A percentile compares a stretch with the other conserved stretches of the same genome.
Evolutionary conservation across 23 tunicate species (phyloP).

Genomic region (Pegea sp.): DNA sequence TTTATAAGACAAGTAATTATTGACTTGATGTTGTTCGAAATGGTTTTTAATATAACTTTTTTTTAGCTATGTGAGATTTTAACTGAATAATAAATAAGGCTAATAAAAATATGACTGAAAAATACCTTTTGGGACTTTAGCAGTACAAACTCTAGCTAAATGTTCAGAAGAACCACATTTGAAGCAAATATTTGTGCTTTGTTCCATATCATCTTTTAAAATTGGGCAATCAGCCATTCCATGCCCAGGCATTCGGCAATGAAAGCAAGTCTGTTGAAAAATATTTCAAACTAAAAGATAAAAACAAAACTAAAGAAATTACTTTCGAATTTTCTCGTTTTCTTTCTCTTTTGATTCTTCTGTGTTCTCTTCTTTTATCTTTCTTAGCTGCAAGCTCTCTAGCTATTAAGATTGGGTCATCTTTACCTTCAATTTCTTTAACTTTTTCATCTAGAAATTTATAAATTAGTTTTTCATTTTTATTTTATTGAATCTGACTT

Average conservation of each 20-base stretch:
- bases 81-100: neutral
- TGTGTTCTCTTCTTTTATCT: conserved; percentile 55
- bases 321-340: conserved; percentile 35
- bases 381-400: conserved; percentile 21
- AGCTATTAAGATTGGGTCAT: conserved; percentile 2
- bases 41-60: too few species aligned
- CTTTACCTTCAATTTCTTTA: neutral
- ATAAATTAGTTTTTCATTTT: neutral
- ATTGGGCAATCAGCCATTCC: conserved; percentile 95
- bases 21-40: too few species aligned
- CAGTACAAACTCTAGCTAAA: conserved; percentile 36
- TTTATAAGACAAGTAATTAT: neutral
- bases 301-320: neutral
- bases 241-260: conserved; percentile 93
- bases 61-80: too few species aligned
- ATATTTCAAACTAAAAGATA: neutral
- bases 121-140: conserved; percentile 22
- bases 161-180: conserved; percentile 93
- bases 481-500: neutral
- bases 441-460: neutral
- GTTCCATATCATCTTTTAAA: conserved; percentile 41
- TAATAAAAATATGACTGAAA: neutral
- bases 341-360: conserved; percentile 35
- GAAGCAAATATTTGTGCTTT: conserved; percentile 40
- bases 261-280: conserved; percentile 57